Conservation (phyloP, 2,797 vertebrate species). For the Girardinus metallicus region DNA sequence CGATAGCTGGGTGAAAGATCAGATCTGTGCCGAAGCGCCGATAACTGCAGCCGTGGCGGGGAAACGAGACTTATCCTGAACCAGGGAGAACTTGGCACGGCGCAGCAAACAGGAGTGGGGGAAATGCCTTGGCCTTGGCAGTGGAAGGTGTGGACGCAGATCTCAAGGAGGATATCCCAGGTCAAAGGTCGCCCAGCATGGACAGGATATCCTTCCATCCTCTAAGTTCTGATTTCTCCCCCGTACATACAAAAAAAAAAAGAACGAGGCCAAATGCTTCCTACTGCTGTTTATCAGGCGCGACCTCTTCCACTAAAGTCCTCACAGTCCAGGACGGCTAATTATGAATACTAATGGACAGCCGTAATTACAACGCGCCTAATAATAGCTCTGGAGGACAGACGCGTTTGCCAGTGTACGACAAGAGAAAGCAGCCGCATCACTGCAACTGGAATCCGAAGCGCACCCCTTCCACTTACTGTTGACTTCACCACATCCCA, state of each 20-base stretch:
- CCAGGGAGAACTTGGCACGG: conserved; percentile 37
- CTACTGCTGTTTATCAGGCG: not conserved
- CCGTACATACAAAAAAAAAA: not conserved
- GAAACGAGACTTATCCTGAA: conserved; percentile 10
- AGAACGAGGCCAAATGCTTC: not conserved
- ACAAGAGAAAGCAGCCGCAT: conserved; percentile 34
- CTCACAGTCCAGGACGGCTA: conserved; percentile 6
- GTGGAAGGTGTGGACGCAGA: conserved; percentile 31
- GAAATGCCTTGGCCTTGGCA: conserved; percentile 42
- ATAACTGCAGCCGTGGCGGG: conserved; percentile 9
- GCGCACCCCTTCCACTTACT: conserved; percentile 42
- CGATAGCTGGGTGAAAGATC: conserved; percentile 4
- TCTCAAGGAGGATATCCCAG: conserved; percentile 75
- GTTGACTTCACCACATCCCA: conserved; percentile 39
- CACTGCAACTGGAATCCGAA: conserved; percentile 32
- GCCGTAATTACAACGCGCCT: conserved; percentile 29
- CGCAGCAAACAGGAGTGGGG: not conserved
- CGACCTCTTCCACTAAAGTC: not conserved
- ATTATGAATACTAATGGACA: conserved; percentile 35
- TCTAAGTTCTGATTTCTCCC: conserved; percentile 6
- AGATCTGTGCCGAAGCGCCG: conserved; percentile 8
- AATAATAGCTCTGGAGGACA: conserved; percentile 19
- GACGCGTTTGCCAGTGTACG: not conserved
- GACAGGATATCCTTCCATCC: conserved; percentile 76
- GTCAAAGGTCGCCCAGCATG: conserved; percentile 58